Evolutionary conservation across 2,888 invertebrate genomes (phyloP), one percentile per base, ranked within the genome.

Genomic region (Crematogaster levior): DNA sequence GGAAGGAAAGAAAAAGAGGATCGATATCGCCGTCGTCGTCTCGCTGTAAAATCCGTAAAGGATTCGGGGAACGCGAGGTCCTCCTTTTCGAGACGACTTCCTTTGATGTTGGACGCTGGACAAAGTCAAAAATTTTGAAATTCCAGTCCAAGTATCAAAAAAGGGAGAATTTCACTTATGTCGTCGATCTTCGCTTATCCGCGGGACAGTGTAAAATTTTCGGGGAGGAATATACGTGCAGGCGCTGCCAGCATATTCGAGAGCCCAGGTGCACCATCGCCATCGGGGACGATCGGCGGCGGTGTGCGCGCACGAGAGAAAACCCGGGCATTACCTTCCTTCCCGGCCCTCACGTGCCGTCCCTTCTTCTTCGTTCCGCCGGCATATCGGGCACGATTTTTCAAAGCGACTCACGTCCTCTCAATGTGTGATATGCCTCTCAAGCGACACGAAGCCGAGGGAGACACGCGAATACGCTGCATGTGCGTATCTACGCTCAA

Each of bases 401-500:
- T 68, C 86, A 84, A 91, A 90, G 77, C 90, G 75, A 84, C 89
- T 91, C 92, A 91, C 91, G 91, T 91, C 81, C 83, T 82, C 85
- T 74, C 85, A 83, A 87, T 90, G 89, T 79, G 77, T 88, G 90
- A 91, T 90, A 88, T 88, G 89, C 87, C 88, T 90, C 86, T 88
- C 86, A 86, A 89, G 84, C 85, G 84, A 88, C 85, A 88, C 84
- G 70, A 81, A 48, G 15, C 48, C 77, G 21, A 40, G 61, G 27
- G 60, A 80, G 48, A 75, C 75, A 74, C 75, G 48, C 60, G 37
- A 46, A 46, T 40, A 24, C 46, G 63, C 63, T 27, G 37, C 24
- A 46, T 46, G 46, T 12, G 40, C 48, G 74, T 80, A 75, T 73
- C 53, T 51, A 77, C 10, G 53, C 30, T 75, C 68, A 37, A 24